Base-by-base conservation (phyloP, 2,888 invertebrate genomes). In the Syrista parreyssii region DNA sequence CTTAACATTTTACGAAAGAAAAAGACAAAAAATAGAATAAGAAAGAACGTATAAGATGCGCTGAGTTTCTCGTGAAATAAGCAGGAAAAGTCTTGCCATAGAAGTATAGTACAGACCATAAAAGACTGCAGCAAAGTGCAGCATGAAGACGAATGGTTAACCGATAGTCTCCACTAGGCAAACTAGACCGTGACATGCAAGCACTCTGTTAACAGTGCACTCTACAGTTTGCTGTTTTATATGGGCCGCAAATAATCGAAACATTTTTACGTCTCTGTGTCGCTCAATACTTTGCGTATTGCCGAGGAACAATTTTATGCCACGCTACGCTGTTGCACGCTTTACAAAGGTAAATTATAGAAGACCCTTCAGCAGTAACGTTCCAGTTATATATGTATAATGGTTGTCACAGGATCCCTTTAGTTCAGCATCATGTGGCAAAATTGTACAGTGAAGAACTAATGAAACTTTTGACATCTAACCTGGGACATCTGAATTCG, bases 111-210 rank as follows among this genome's bases (percentile, higher is more conserved):
- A 74, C 76, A 75, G 75, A 33, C 77, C 71, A 75, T 68, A 77
- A 75, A 76, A 55, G 68, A 34, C 78, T 77, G 69, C 76, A 68
- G 72, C 75, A 78, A 78, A 74, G 78, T 79, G 75, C 78, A 36
- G 75, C 78, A 76, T 80, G 81, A 87, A 88, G 88, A 88, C 84
- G 83, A 83, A 88, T 87, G 86, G 86, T 84, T 87, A 86, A 85
- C 86, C 87, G 86, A 88, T 88, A 88, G 85, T 76, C 79, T 79
- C 78, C 82, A 78, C 74, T 76, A 82, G 86, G 85, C 84, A 85
- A 86, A 86, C 82, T 84, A 84, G 84, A 82, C 79, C 79, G 78
- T 80, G 80, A 79, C 85, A 86, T 78, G 86, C 86, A 84, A 84
- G 69, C 76, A 31, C 69, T 68, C 78, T 79, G 76, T 79, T 76